Evolutionary conservation across 2,113 vertebrate genomes (phyloP), one percentile per base, ranked within the genome.

Genomic region (Sinocyclocheilus anophthalmus): DNA sequence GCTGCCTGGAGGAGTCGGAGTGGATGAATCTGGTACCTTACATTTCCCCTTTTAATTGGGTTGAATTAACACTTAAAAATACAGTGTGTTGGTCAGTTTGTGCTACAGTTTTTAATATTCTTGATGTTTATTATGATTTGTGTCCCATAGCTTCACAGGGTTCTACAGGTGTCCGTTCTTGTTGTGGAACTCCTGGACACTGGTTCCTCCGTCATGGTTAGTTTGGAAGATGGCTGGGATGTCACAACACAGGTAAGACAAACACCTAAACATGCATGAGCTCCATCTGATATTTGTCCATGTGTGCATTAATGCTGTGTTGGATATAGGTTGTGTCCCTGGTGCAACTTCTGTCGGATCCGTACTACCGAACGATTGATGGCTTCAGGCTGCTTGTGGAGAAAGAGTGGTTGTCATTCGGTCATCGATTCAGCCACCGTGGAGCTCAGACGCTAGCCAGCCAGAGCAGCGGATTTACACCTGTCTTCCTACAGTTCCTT

Each of bases 361-460:
- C 97, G 0, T 98, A 98, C 92, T 99, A 99, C 93, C 94, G 98
- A 7, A 99, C 98, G 0, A 95, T 99, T 80, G 98, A 99, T 8
- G 98, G 98, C 3, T 99, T 99, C 93, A 95, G 97, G 53, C 94
- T 99, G 87, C 95, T 99, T 18, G 95, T 99, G 92, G 98, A 99
- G 93, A 99, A 99, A 94, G 98, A 99, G 92, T 99, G 98, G 98
- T 91, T 99, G 63, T 98, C 97, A 1, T 99, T 99, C 0, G 97
- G 98, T 0, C 98, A 99, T 88, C 95, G 97, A 33, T 99, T 99
- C 94, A 97, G 97, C 88, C 96, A 98, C 87, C 96, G 98, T 0
- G 97, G 98, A 0, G 97, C 97, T 0, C 98, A 99, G 92, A 99
- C 98, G 0, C 91, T 97, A 26, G 95, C 96, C 0, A 95, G 96